Conservation (phyloP, 2,113 vertebrate species). For the Coracopsis vasa region DNA sequence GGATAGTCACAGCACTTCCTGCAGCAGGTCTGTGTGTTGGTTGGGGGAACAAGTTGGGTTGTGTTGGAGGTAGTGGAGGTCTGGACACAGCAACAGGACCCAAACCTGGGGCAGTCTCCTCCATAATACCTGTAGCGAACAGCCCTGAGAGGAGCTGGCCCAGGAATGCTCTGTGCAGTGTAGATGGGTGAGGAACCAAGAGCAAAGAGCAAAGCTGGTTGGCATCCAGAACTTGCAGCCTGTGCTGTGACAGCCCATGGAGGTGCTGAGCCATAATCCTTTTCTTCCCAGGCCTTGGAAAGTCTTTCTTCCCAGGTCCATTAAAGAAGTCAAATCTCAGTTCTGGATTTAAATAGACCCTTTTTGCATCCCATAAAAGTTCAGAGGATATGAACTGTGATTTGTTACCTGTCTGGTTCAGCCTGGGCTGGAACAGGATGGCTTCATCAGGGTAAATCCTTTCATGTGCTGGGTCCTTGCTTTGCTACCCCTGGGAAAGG, state of each 20-base stretch:
- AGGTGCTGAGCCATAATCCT: not conserved
- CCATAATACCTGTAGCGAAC: not conserved
- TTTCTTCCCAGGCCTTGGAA: not conserved
- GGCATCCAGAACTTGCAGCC: not conserved
- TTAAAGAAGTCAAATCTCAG: not conserved
- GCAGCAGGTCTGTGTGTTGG: not conserved
- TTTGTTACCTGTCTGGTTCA: not conserved
- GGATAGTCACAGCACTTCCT: not conserved
- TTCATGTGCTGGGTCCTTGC: not conserved
- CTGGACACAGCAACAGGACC: not conserved
- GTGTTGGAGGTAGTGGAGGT: not conserved
- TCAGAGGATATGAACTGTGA: not conserved
- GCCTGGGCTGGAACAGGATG: not conserved
- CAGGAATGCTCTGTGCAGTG: not conserved
- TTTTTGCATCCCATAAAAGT: not conserved
- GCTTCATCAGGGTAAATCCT: not conserved
- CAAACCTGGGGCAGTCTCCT: not conserved
- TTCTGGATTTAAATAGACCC: not conserved
- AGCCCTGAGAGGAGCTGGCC: not conserved
- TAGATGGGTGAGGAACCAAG: not conserved
- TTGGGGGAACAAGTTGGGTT: not conserved
- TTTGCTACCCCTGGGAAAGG: not conserved
- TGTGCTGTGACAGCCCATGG: fast-evolving
- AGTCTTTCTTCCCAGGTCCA: not conserved
- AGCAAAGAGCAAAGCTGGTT: not conserved